Conservation (phyloP, 2,113 vertebrate species). For the Colaptes auratus region DNA sequence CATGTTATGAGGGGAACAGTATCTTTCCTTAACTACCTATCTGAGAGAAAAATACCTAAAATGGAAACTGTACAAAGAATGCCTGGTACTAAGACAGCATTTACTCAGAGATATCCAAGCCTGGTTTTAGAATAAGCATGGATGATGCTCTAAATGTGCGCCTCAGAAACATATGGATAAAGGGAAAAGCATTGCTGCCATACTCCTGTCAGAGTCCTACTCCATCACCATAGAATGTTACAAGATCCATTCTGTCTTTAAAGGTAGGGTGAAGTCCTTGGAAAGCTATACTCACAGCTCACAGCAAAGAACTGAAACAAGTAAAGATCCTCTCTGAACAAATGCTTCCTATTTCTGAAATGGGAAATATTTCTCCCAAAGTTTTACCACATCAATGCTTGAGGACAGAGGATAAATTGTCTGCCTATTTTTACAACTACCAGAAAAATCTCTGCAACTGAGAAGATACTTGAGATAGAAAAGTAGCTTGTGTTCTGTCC, state of each 20-base stretch:
- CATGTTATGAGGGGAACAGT: background rate
- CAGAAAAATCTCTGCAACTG: background rate
- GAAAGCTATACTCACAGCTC: background rate
- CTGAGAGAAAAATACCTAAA: background rate
- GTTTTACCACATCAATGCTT: background rate
- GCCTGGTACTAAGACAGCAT: slow-evolving; percentile 15
- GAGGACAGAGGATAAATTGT: background rate
- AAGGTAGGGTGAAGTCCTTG: background rate
- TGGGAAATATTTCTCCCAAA: background rate
- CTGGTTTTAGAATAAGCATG: slow-evolving; percentile 62
- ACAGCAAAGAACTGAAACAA: slow-evolving; percentile 5
- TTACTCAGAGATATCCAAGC: slow-evolving; percentile 60
- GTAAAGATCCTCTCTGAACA: background rate
- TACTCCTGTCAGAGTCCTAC: background rate
- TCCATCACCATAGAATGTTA: background rate
- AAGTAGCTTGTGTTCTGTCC: background rate
- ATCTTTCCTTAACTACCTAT: background rate
- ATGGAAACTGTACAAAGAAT: slow-evolving; percentile 19
- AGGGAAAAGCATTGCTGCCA: slow-evolving; percentile 42
- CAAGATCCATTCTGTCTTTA: background rate
- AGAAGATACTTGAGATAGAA: background rate
- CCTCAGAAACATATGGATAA: slow-evolving; percentile 38
- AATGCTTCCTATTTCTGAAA: background rate
- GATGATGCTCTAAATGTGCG: slow-evolving; percentile 21
- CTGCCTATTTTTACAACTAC: background rate